Conservation (phyloP, 2,888 invertebrate genomes). For the Neoascia interrupta region DNA sequence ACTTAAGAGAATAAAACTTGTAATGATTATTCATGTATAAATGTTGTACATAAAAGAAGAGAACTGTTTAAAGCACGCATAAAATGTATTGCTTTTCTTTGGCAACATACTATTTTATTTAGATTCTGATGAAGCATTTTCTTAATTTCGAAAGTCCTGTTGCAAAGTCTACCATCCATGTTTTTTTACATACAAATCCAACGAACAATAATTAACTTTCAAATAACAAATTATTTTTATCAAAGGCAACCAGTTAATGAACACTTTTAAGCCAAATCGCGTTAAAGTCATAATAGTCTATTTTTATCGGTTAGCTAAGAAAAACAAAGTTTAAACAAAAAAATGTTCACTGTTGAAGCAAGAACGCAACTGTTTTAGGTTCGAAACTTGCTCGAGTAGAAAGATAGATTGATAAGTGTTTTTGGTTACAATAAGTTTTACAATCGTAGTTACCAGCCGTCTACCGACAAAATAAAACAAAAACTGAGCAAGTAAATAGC, state of each 20-base stretch:
- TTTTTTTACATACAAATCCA: constrained; percentile 49
- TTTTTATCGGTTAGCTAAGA: no score
- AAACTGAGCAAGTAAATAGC: no score
- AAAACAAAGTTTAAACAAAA: no score
- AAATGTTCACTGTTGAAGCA: no score
- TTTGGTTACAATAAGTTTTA: no score
- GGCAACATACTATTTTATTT: constrained; percentile 30
- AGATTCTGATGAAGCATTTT: constrained; percentile 11
- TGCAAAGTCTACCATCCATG: constrained; percentile 11
- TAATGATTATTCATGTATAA: constrained; percentile 28
- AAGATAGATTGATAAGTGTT: no score
- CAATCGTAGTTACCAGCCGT: no score
- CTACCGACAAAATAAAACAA: no score
- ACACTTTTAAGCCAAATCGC: constrained; percentile 61
- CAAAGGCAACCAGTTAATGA: constrained; percentile 67
- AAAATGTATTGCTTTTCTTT: constrained; percentile 61
- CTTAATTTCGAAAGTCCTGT: constrained; percentile 11
- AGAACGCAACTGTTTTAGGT: no score
- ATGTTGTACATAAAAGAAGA: constrained; percentile 33
- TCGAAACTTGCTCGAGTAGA: no score
- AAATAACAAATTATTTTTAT: constrained; percentile 58
- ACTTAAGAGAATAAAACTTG: constrained; percentile 1
- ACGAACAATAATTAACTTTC: constrained; percentile 56
- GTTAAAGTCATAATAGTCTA: no score
- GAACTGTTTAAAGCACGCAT: constrained; percentile 34